Evolutionary conservation across 2,888 invertebrate species (phyloP), one percentile per base, ranked within the genome.

Genomic region (Rhopalosiphum nymphaeae): DNA sequence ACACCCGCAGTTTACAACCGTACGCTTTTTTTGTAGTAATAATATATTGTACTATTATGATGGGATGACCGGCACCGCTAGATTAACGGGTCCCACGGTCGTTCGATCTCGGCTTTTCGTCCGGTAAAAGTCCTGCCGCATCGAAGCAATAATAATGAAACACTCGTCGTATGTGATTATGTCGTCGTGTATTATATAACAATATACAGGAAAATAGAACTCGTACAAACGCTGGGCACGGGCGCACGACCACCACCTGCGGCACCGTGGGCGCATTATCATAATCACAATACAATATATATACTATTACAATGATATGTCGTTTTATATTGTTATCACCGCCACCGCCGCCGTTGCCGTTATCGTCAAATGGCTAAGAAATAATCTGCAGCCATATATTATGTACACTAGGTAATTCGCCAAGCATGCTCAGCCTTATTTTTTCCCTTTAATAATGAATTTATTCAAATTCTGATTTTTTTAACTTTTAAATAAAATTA

Each of bases 51-150:
- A 78, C n/a, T 53, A 53, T 67, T n/a, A 7, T n/a, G 44, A 26
- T 4, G 61, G 4, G 67, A 67, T 67, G 67, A 44, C 44, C 85
- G 85, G 85, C 85, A 13, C 85, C 85, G 44, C 26, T 5, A 46
- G 85, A 5, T 10, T 13, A 49, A 21, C 88, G 88, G 53, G 53
- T 88, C 88, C 53, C 88, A 88, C 88, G 88, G 88, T 88, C 88
- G 53, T 88, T 88, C 88, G 88, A 67, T 67, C 67, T 1, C 16
- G 16, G n/a, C 67, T 16, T 49, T 53, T 49, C 53, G n/a, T 29
- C 49, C 53, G 21, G 49, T 53, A 36, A 88, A 88, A 88, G 88
- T 53, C 88, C 88, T 36, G n/a, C n/a, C 2, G 67, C 67, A 25
- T 25, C 25, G 53, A 25, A 56, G 36, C 36, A 36, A n/a, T n/a